Base-by-base conservation (phyloP, 2,113 vertebrate genomes). In the Apus apus region DNA sequence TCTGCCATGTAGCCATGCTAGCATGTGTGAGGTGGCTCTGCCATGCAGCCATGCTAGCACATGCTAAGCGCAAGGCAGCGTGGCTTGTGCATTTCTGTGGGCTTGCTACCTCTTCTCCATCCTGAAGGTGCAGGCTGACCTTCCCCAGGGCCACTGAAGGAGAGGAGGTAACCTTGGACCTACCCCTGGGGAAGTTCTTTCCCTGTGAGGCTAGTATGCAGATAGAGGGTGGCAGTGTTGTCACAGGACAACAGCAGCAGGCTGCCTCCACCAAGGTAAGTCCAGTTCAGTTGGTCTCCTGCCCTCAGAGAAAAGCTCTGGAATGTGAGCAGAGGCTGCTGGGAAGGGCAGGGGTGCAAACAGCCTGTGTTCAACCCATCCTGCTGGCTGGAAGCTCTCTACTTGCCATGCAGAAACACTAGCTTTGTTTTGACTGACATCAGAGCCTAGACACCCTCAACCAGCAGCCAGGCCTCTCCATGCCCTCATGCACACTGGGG, bases 331-430 rank as follows among this genome's bases (percentile, higher is more conserved):
- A 72, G 72, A 93, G 57, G 26, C 80, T 74, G 51, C 73, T 7
- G 12, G 58, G 48, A n/a, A 90, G 36, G n/a, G 36, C 67, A 76
- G 61, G 27, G 70, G 68, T 6, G 26, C 70, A 22, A 67, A 48
- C 4, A 78, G 53, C 20, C 5, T 15, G 43, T 2, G 48, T 20
- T 57, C 77, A 84, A 80, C 76, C 56, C 40, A 34, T 56, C 56
- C 68, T 54, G 60, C 51, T 56, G 68, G 51, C 73, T 73, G 46
- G 2, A 13, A 58, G 68, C 56, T 53, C 60, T 36, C 27, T 13
- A 6, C 65, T 32, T 67, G 80, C 29, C 81, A 21, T 0, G 0
- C 48, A 67, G 51, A 38, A 89, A 53, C 2, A 54, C 27, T 0
- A 0, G 48, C 67, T 73, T 43, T 20, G 26, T 71, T 74, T 46